Conservation (phyloP, 2,113 vertebrate species). For the Turdus rufiventris region DNA sequence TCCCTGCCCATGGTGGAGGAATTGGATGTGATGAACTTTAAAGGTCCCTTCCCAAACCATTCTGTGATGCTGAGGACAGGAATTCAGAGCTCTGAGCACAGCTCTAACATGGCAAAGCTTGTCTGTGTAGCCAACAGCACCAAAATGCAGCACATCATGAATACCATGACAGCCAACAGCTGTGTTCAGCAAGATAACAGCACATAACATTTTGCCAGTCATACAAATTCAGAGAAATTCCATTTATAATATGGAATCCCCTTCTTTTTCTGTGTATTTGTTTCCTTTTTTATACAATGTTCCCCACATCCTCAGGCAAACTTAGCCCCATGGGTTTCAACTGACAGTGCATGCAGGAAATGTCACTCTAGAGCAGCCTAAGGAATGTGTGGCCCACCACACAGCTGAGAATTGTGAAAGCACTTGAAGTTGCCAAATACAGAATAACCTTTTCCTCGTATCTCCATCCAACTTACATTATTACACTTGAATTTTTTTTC, state of each 20-base stretch:
- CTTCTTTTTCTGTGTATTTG: not conserved
- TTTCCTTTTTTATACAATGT: not conserved
- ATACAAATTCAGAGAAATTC: not conserved
- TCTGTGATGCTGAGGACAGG: not conserved
- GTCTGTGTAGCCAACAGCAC: not conserved
- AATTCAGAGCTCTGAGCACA: not conserved
- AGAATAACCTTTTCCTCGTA: not conserved
- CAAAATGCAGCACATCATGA: fast-evolving
- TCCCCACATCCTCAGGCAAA: not conserved
- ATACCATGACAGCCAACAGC: not conserved
- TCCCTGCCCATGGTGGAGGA: not conserved
- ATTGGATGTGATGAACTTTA: not conserved
- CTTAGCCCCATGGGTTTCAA: not conserved
- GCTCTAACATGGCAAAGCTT: not conserved
- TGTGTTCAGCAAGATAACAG: not conserved
- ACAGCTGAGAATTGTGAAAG: not conserved
- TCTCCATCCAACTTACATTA: not conserved
- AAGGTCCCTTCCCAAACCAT: not conserved
- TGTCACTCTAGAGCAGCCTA: not conserved
- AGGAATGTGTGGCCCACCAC: fast-evolving
- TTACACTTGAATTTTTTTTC: not conserved
- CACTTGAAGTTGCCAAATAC: not conserved
- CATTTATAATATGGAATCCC: not conserved
- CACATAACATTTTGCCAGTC: not conserved
- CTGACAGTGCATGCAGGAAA: not conserved